Percentiles rank a stretch among this genome's conserved stretches.
Conservation (phyloP, 2,888 invertebrate species). For the Adelphocoris suturalis region DNA sequence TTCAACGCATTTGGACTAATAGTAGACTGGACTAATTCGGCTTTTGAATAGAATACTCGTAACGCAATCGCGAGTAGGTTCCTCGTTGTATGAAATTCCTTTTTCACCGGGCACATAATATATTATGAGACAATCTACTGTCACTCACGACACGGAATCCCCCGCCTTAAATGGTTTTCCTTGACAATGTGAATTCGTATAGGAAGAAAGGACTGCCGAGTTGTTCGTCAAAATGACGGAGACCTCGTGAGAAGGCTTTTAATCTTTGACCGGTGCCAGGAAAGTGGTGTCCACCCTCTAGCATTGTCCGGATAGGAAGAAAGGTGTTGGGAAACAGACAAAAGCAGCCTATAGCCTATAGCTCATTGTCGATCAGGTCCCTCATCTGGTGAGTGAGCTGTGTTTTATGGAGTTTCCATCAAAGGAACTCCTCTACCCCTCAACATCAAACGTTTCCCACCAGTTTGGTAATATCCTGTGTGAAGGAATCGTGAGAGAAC, state of each 20-base stretch:
- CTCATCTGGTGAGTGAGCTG: neutral
- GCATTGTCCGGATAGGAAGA: constrained; percentile 2
- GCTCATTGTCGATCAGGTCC: neutral
- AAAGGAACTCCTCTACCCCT: neutral
- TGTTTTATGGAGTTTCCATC: neutral
- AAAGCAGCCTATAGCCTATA: neutral
- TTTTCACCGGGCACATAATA: too few species aligned
- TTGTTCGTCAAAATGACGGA: neutral
- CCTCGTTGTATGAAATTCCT: too few species aligned
- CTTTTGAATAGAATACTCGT: too few species aligned
- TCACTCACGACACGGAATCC: neutral
- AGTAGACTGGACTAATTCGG: too few species aligned
- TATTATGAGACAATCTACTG: too few species aligned
- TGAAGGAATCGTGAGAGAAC: neutral
- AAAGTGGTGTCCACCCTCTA: constrained; percentile 6
- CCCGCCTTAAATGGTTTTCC: neutral
- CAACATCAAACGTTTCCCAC: constrained; percentile 23
- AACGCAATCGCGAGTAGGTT: too few species aligned
- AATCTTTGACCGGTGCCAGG: neutral
- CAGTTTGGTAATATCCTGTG: constrained; percentile 21
- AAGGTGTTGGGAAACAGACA: constrained; percentile 5
- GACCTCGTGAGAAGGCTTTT: neutral
- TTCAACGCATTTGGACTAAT: too few species aligned
- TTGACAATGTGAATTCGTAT: neutral
- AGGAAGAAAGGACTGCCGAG: neutral